These are phyloP conservation scores for Callaeas wilsoni DNA, from an alignment of 2,113 vertebrate species.

Conservation along the genomic window DNA sequence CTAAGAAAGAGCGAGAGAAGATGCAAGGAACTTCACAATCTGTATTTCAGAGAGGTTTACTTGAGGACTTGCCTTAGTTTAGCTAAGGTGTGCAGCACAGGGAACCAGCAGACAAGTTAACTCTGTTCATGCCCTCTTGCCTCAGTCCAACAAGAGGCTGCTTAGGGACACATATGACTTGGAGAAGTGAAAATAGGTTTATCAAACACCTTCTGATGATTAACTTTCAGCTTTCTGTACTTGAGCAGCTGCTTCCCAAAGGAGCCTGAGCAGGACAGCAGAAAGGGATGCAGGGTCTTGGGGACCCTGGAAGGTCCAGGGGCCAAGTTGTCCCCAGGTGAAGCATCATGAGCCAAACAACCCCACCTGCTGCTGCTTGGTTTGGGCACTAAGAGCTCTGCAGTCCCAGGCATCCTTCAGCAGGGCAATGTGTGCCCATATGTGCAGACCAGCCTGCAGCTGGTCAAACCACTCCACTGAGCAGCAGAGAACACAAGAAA, in stretches of 20 bases:
- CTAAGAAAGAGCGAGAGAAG: background rate
- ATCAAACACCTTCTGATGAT: background rate
- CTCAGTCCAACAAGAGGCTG: background rate
- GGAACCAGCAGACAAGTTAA: background rate
- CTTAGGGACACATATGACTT: background rate
- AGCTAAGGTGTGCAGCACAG: background rate
- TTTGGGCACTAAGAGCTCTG: too few relatives aligned
- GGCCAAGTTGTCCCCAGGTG: background rate
- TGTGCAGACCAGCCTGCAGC: background rate
- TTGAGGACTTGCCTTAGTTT: background rate
- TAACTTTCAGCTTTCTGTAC: background rate
- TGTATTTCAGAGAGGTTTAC: background rate
- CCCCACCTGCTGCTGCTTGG: background rate
- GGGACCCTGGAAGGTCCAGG: background rate
- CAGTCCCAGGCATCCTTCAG: background rate
- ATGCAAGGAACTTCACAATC: background rate
- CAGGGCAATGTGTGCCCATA: rapidly evolving
- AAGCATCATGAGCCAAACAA: background rate
- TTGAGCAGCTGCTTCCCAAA: background rate
- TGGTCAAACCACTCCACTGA: background rate
- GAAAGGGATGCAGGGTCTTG: rapidly evolving
- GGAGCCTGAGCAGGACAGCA: background rate
- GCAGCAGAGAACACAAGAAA: background rate
- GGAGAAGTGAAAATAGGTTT: background rate
- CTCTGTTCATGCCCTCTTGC: background rate